These are phyloP conservation scores for Sylvilagus bachmani DNA, from an alignment of 2,113 vertebrate species.

Conservation along the genomic window DNA sequence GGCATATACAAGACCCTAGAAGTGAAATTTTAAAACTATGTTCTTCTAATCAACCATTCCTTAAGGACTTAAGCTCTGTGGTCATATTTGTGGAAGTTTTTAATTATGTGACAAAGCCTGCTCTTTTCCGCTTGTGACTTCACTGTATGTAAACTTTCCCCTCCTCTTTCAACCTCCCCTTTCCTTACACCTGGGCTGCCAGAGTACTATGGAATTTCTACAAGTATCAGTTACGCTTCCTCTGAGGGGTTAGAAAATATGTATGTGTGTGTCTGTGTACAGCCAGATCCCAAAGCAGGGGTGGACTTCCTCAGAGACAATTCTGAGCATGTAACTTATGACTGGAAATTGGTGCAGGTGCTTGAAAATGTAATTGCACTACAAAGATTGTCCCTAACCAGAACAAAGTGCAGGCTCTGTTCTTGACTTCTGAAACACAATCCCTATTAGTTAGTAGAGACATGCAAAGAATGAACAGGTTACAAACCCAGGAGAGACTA, in stretches of 20 bases:
- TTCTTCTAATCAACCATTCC: neutral
- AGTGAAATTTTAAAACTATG: neutral
- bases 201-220: neutral
- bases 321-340: neutral
- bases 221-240: neutral
- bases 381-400: neutral
- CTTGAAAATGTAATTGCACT: neutral
- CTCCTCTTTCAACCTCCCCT: neutral
- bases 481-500: neutral
- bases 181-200: neutral
- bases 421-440: conserved; percentile 6
- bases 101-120: neutral
- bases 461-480: neutral
- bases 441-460: neutral
- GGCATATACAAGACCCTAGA: neutral
- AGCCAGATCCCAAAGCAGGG: neutral
- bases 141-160: neutral
- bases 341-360: neutral
- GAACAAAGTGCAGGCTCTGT: conserved; percentile 11
- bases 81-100: neutral
- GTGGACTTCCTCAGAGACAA: neutral
- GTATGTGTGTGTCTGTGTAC: neutral
- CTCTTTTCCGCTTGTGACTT: neutral
- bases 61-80: neutral
- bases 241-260: neutral